These are phyloP conservation scores for Danio choprae DNA, from an alignment of 2,797 vertebrate genomes.

Conservation along the genomic window DNA sequence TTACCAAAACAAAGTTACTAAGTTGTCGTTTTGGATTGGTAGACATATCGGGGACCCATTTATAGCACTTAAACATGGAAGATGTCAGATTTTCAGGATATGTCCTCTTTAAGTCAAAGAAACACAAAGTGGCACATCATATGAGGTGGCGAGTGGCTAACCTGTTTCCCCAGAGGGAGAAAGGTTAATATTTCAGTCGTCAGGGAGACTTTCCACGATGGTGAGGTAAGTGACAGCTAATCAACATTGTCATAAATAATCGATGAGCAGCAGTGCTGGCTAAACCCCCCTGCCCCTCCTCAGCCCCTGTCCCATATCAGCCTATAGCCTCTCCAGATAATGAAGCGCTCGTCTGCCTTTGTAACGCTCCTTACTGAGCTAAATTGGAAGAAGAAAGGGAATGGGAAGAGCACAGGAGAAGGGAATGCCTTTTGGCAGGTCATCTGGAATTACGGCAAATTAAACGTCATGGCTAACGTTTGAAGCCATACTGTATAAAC, in stretches of 20 bases:
- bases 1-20: too few species aligned
- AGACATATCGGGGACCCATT: too few species aligned
- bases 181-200: conserved; percentile 85
- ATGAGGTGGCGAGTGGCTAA: conserved; percentile 57
- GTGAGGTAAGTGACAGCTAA: conserved; percentile 86
- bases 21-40: too few species aligned
- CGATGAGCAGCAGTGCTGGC: conserved; percentile 72
- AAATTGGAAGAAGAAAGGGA: conserved; percentile 78
- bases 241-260: conserved; percentile 90
- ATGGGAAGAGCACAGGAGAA: conserved; percentile 57
- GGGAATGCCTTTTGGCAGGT: conserved; percentile 81
- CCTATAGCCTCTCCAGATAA: conserved; percentile 69
- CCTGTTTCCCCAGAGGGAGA: conserved; percentile 74
- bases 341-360: conserved; percentile 75
- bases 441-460: conserved; percentile 82
- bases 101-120: conserved; percentile 52
- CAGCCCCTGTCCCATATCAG: conserved; percentile 65
- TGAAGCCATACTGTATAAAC: conserved; percentile 52
- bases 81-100: too few species aligned
- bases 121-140: conserved; percentile 55
- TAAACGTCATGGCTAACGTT: conserved; percentile 75
- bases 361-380: conserved; percentile 74
- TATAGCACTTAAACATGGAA: too few species aligned
- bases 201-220: conserved; percentile 83
- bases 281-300: conserved; percentile 50